Percentiles rank a stretch among this genome's conserved stretches.
phyloP scores from a whole-genome alignment of 2,113 vertebrate genomes.

The Nyctibius bracteatus region DNA sequence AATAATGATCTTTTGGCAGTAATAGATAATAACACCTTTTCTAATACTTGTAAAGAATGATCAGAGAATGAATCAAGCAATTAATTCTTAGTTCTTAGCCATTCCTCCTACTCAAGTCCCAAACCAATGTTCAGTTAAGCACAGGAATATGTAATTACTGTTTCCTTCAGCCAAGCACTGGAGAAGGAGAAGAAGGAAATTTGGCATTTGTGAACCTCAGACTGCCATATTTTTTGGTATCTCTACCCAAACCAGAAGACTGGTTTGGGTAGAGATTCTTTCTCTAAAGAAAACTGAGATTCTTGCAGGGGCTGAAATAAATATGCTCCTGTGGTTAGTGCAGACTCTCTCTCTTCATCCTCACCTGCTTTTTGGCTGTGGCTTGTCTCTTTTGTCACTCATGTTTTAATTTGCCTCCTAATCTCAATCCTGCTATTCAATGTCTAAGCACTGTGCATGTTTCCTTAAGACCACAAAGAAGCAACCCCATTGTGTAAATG shows the following conservation, averaged over 20 bases:
- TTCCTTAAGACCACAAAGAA: neutral
- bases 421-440: neutral
- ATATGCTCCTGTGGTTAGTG: neutral
- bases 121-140: neutral
- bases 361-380: neutral
- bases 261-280: too few species aligned
- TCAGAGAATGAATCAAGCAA: conserved; percentile 8
- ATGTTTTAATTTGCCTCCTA: neutral
- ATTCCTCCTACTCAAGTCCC: neutral
- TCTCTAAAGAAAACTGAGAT: neutral
- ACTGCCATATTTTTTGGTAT: neutral
- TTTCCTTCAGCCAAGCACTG: neutral
- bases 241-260: neutral
- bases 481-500: accelerated
- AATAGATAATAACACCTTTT: conserved; percentile 12
- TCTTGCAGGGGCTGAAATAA: neutral
- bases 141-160: neutral
- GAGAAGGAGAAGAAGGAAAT: neutral
- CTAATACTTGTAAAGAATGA: neutral
- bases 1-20: neutral
- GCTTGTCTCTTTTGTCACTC: neutral
- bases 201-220: neutral
- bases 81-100: neutral
- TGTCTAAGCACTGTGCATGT: neutral
- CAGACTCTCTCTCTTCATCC: neutral